Conservation (phyloP, 2,888 invertebrate genomes). For the Latheticus oryzae region DNA sequence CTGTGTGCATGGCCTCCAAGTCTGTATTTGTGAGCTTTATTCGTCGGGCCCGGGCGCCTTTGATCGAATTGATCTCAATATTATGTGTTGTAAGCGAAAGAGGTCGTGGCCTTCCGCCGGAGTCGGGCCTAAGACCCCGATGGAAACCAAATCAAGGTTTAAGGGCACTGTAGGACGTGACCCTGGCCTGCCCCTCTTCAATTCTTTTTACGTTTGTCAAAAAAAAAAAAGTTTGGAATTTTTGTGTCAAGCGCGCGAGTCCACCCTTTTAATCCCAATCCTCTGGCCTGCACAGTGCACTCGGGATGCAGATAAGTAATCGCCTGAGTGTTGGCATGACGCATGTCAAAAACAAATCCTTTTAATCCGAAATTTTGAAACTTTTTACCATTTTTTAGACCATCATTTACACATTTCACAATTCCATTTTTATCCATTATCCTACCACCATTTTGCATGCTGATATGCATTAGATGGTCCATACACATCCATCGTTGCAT, state of each 20-base stretch:
- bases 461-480: too few species aligned
- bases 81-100: conserved; percentile 51
- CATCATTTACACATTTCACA: too few species aligned
- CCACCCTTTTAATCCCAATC: conserved; percentile 54
- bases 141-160: conserved; percentile 86
- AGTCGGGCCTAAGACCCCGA: conserved; percentile 73
- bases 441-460: too few species aligned
- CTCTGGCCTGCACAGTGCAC: conserved; percentile 56
- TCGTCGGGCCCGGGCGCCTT: conserved; percentile 52
- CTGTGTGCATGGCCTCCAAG: conserved; percentile 71
- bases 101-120: conserved; percentile 54
- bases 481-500: too few species aligned
- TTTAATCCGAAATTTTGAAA: too few species aligned
- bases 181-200: conserved; percentile 69
- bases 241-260: conserved; percentile 63
- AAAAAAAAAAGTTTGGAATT: too few species aligned
- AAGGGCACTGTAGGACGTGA: conserved; percentile 81
- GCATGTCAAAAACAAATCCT: conserved; percentile 53
- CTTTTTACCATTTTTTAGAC: too few species aligned
- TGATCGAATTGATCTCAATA: conserved; percentile 48
- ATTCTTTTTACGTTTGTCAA: too few species aligned
- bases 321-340: conserved; percentile 60
- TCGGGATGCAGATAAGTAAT: conserved; percentile 62
- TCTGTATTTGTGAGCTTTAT: conserved; percentile 57
- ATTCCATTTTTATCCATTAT: too few species aligned